Evolutionary conservation across 2,113 vertebrate species (phyloP).

Genomic region (Sebastes fasciatus): DNA sequence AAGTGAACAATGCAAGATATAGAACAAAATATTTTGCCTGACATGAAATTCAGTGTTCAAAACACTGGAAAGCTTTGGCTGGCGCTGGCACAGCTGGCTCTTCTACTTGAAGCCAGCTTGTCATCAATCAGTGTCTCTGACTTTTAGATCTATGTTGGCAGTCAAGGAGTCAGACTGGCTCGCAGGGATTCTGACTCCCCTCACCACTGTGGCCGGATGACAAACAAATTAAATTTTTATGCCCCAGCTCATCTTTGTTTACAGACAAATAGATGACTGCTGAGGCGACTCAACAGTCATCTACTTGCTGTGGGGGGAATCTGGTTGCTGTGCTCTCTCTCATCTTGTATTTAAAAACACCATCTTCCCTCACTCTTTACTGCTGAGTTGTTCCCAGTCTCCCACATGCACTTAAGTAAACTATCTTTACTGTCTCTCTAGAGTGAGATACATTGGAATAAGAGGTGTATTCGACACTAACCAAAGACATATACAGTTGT

Average conservation of each 20-base stretch:
- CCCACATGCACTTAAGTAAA: slow-evolving; percentile 35
- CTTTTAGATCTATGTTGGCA: slow-evolving; percentile 10
- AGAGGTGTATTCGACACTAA: not conserved
- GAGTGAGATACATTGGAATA: not conserved
- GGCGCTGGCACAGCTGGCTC: slow-evolving; percentile 12
- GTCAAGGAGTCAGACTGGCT: not conserved
- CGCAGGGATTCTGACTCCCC: not conserved
- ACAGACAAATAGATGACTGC: not conserved
- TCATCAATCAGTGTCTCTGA: not conserved
- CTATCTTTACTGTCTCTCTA: not conserved
- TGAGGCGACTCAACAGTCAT: not conserved
- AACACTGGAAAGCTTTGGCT: not conserved
- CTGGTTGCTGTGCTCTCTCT: slow-evolving; percentile 20
- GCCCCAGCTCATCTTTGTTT: not conserved
- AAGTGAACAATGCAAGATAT: not conserved
- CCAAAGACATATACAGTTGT: accelerated
- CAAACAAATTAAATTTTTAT: not conserved
- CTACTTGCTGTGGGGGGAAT: slow-evolving; percentile 8
- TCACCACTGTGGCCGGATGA: not conserved
- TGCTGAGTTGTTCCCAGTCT: slow-evolving; percentile 23
- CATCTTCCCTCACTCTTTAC: slow-evolving; percentile 43
- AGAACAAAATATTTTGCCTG: not conserved
- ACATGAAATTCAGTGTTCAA: not conserved
- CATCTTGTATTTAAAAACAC: slow-evolving; percentile 20
- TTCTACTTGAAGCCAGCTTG: not conserved